Conservation (phyloP, 2,888 invertebrate genomes). For the Cartodere bifasciata region DNA sequence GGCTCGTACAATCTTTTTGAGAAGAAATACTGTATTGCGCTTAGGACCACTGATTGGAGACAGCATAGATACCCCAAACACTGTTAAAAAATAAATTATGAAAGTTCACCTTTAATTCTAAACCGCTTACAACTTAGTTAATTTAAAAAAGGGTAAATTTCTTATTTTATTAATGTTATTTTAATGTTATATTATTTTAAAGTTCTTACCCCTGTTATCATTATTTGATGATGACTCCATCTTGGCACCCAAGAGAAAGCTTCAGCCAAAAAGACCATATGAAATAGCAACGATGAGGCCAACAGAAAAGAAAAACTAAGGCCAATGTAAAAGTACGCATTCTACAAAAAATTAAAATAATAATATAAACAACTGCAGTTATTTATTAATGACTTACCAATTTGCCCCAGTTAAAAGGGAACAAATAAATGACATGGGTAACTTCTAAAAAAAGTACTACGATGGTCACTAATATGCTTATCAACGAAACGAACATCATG, state of each 20-base stretch:
- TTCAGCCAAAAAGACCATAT: constrained; percentile 52
- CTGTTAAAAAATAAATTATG: too few species aligned
- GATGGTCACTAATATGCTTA: constrained; percentile 60
- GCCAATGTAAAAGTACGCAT: constrained; percentile 59
- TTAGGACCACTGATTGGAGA: constrained; percentile 44
- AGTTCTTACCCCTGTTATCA: constrained; percentile 48
- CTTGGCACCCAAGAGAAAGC: constrained; percentile 57
- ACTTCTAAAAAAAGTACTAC: constrained; percentile 67
- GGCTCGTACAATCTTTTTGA: constrained; percentile 45
- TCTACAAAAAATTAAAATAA: constrained; percentile 36
- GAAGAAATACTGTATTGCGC: constrained; percentile 45
- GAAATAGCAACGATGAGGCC: constrained; percentile 55
- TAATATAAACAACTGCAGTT: background rate
- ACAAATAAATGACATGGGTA: constrained; percentile 63
- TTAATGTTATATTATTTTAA: background rate
- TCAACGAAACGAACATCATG: constrained; percentile 65
- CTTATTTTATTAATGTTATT: too few species aligned
- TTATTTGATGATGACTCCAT: constrained; percentile 57
- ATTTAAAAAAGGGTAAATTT: too few species aligned
- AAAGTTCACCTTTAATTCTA: too few species aligned
- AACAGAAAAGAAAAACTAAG: constrained; percentile 59
- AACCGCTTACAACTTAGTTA: too few species aligned
- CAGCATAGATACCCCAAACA: constrained; percentile 49
- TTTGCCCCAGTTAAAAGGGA: constrained; percentile 69
- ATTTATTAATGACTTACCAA: constrained; percentile 44